Conservation (phyloP, 2,113 vertebrate species). For the zebrafish (Danio rerio) region DNA sequence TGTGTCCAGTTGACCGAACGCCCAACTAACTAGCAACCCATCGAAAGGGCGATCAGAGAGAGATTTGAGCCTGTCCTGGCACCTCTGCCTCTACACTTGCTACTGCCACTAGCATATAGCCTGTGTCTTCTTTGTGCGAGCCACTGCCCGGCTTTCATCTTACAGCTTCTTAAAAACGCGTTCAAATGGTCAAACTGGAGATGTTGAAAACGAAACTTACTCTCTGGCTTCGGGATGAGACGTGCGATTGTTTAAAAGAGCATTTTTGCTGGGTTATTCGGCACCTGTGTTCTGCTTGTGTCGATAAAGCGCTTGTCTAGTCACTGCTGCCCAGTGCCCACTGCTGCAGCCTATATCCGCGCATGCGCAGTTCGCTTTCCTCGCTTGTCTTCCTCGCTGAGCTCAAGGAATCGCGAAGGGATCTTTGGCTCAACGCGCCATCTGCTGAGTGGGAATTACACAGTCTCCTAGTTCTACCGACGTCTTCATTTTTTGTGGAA, state of each 20-base stretch:
- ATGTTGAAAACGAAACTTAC: conserved; percentile 39
- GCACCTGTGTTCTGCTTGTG: conserved; percentile 35
- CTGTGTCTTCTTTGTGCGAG: conserved; percentile 57
- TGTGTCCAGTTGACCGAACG: background rate
- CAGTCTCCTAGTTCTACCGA: too few relatives aligned
- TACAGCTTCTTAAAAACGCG: background rate
- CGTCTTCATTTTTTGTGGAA: too few relatives aligned
- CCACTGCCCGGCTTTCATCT: conserved; percentile 33
- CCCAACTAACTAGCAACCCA: background rate
- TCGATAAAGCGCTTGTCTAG: conserved; percentile 50
- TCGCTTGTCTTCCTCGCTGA: conserved; percentile 52
- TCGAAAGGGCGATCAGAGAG: background rate
- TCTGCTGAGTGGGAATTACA: conserved; percentile 32
- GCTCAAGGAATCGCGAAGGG: background rate
- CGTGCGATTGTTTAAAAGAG: conserved; percentile 36
- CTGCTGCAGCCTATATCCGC: conserved; percentile 37
- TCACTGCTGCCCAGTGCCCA: conserved; percentile 47
- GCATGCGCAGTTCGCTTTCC: conserved; percentile 46
- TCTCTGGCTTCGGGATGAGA: conserved; percentile 35
- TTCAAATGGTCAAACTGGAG: background rate
- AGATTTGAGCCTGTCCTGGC: conserved; percentile 5
- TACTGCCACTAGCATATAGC: conserved; percentile 38
- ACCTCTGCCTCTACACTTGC: conserved; percentile 19
- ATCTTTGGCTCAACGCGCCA: conserved; percentile 24
- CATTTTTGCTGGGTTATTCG: conserved; percentile 53